phyloP scores from a whole-genome alignment of 2,113 vertebrate genomes.

The Damaliscus lunatus region DNA sequence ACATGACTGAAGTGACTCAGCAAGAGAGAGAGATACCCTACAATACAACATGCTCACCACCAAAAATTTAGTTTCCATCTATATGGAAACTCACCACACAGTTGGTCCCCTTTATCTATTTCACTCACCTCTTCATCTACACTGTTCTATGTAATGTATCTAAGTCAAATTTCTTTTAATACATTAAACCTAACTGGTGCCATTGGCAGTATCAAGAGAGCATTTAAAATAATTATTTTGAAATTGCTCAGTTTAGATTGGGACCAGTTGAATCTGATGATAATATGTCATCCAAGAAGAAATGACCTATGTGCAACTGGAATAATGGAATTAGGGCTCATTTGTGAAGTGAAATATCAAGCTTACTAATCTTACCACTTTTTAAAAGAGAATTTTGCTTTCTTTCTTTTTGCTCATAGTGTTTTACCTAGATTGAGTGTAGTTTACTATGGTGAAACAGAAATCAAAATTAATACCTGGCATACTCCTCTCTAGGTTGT shows the following conservation, averaged over 20 bases:
- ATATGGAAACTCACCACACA: neutral
- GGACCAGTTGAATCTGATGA: neutral
- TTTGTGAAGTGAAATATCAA: neutral
- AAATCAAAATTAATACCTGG: neutral
- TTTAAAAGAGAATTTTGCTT: neutral
- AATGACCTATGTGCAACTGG: neutral
- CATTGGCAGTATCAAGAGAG: neutral
- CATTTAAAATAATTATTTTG: neutral
- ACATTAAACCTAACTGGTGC: neutral
- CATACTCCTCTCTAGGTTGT: neutral
- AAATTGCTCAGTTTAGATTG: neutral
- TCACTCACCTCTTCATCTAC: neutral
- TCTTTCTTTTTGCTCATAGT: neutral
- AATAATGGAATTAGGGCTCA: neutral
- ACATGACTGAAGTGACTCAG: neutral
- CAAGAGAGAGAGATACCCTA: neutral
- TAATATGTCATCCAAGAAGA: neutral
- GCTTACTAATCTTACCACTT: neutral
- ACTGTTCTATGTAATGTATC: neutral
- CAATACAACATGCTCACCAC: neutral
- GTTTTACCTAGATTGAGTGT: neutral
- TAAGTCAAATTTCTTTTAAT: neutral
- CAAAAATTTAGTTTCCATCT: neutral
- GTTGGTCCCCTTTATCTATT: neutral
- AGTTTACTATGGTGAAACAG: neutral